phyloP scores from a whole-genome alignment of 2,113 vertebrate species.

The Hypocryptadius cinnamomeus region DNA sequence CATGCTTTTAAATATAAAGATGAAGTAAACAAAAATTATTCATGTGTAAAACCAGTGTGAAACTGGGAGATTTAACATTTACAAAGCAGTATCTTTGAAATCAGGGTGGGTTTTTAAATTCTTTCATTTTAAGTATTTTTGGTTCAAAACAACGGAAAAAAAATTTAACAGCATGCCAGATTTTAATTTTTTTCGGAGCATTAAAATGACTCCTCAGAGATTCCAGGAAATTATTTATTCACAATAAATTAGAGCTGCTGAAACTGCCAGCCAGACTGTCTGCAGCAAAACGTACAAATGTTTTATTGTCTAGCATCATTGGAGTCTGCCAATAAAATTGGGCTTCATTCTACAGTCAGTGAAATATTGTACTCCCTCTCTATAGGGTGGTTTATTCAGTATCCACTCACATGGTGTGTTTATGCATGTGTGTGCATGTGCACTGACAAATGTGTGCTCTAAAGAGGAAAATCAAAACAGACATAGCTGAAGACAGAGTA shows the following conservation, averaged over 20 bases:
- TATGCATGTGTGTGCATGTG: background rate
- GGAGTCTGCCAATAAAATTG: constrained; percentile 40
- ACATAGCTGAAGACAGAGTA: background rate
- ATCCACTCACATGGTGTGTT: background rate
- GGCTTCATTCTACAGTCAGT: constrained; percentile 13
- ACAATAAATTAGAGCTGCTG: constrained; percentile 58
- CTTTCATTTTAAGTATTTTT: constrained; percentile 15
- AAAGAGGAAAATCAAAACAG: background rate
- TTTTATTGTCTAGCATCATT: constrained; percentile 49
- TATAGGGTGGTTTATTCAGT: background rate
- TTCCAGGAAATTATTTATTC: constrained; percentile 59
- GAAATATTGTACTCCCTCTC: constrained; percentile 1
- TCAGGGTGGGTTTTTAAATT: background rate
- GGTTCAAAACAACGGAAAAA: constrained; percentile 4
- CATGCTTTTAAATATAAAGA: constrained; percentile 1
- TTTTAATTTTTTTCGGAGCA: background rate
- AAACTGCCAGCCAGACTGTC: constrained; percentile 50
- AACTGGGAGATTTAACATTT: background rate
- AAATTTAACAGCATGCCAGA: constrained; percentile 1
- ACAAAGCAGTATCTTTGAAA: background rate
- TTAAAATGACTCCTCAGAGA: constrained; percentile 32
- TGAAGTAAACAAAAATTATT: background rate
- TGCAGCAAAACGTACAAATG: constrained; percentile 49
- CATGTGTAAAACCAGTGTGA: background rate
- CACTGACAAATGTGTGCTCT: background rate